A percentile compares a stretch with the other conserved stretches of the same genome.
These are phyloP conservation scores for Drosophila sp. DNA, from an alignment of 1,140 invertebrate species.

Conservation along the genomic window DNA sequence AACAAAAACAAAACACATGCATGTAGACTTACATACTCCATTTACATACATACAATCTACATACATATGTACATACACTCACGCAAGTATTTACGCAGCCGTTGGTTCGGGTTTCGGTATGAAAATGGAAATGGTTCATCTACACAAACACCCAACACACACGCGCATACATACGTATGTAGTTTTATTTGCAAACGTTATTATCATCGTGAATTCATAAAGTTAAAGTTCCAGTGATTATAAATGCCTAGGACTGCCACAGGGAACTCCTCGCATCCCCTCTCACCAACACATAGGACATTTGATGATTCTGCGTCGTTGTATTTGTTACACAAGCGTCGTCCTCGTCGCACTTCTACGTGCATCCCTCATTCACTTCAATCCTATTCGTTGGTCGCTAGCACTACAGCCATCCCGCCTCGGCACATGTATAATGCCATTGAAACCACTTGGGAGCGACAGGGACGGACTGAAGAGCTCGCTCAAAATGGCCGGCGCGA, in stretches of 20 bases:
- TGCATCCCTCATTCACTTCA: constrained; percentile 30
- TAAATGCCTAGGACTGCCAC: constrained; percentile 38
- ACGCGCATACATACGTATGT: neutral
- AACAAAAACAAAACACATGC: constrained; percentile 12
- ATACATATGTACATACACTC: constrained; percentile 9
- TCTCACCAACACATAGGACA: constrained; percentile 2
- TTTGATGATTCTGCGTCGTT: constrained; percentile 41
- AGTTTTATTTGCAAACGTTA: constrained; percentile 36
- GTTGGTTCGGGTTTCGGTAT: neutral
- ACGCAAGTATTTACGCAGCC: constrained; percentile 5
- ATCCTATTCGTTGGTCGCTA: constrained; percentile 18
- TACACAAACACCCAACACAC: constrained; percentile 6
- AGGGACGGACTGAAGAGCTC: constrained; percentile 15
- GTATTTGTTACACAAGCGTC: constrained; percentile 20
- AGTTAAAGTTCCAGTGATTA: constrained; percentile 56
- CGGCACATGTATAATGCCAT: neutral
- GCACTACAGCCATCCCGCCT: constrained; percentile 28
- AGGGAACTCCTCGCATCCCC: constrained; percentile 10
- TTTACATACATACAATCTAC: constrained; percentile 4
- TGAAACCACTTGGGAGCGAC: constrained; percentile 1
- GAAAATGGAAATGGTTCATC: constrained; percentile 9
- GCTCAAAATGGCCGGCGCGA: constrained; percentile 64
- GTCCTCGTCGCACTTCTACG: constrained; percentile 1
- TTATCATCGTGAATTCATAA: constrained; percentile 53
- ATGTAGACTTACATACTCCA: constrained; percentile 10